These are phyloP conservation scores for Laodelphax striatellus DNA, from an alignment of 1,140 invertebrate genomes.

Conservation along the genomic window DNA sequence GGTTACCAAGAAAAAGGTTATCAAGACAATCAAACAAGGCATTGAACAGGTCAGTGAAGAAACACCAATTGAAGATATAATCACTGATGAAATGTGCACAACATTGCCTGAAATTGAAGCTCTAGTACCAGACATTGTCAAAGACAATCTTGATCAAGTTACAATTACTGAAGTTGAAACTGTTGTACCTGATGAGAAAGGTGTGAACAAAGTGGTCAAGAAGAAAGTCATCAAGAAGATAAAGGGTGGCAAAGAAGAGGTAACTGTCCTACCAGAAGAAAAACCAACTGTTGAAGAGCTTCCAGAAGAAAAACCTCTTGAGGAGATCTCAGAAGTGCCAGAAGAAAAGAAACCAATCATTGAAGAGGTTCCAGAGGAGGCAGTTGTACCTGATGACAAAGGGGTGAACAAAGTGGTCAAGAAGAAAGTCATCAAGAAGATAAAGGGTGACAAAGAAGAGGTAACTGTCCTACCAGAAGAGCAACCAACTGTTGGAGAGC, in stretches of 20 bases:
- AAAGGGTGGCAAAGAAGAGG: slow-evolving; percentile 17
- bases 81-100: slow-evolving; percentile 8
- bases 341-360: not conserved
- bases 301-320: slow-evolving; percentile 3
- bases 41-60: slow-evolving; percentile 17
- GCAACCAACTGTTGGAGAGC: no score
- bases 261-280: slow-evolving; percentile 13
- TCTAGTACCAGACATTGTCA: not conserved
- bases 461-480: no score
- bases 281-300: slow-evolving; percentile 10
- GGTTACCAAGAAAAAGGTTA: slow-evolving; percentile 26
- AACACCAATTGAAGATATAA: slow-evolving; percentile 13
- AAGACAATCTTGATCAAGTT: slow-evolving; percentile 8
- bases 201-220: slow-evolving; percentile 17
- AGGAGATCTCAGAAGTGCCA: slow-evolving; percentile 16
- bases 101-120: slow-evolving; percentile 2
- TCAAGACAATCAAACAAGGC: slow-evolving; percentile 18
- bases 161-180: slow-evolving; percentile 22
- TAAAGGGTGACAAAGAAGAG: no score
- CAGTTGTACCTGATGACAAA: not conserved
- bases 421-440: no score
- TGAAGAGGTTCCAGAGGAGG: not conserved
- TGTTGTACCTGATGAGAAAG: slow-evolving; percentile 13
- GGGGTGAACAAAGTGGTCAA: no score
- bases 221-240: slow-evolving; percentile 22